A percentile compares a stretch with the other conserved stretches of the same genome.
Evolutionary conservation across 92 coral and sea anemone species (phyloP).

Genomic region (Siderastrea siderea): DNA sequence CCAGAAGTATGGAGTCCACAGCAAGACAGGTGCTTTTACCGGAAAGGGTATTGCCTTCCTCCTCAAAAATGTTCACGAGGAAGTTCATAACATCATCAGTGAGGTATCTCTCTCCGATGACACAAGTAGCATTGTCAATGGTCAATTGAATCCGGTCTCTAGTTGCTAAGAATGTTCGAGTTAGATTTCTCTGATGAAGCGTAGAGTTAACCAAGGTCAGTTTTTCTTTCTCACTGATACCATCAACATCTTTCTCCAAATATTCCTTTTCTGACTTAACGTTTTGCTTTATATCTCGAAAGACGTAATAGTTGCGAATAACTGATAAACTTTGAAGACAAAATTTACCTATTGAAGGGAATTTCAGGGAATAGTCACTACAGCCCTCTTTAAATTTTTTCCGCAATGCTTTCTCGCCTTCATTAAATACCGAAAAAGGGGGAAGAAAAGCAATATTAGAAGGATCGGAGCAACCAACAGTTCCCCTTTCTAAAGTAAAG

Average conservation of each 20-base stretch:
- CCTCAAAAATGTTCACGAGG: constrained; percentile 36
- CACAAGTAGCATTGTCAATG: constrained; percentile 36
- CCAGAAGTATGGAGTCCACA: constrained; percentile 21
- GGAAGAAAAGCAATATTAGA: constrained; percentile 25
- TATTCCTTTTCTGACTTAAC: constrained; percentile 21
- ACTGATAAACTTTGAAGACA: constrained; percentile 13
- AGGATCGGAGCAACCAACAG: constrained; percentile 34
- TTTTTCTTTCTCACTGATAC: constrained; percentile 30
- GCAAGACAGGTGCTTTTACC: constrained; percentile 26
- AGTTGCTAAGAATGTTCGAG: constrained; percentile 9
- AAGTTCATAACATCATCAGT: constrained; percentile 20
- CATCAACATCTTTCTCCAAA: constrained; percentile 26
- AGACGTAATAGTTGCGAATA: constrained; percentile 28
- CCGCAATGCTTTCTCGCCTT: constrained; percentile 28
- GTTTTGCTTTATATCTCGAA: constrained; percentile 28
- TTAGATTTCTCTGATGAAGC: constrained; percentile 9
- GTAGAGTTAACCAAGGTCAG: not conserved
- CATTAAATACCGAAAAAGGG: constrained; percentile 29
- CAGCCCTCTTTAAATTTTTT: not conserved
- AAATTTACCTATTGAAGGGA: constrained; percentile 37
- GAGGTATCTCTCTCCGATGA: constrained; percentile 32
- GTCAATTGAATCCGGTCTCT: constrained; percentile 49
- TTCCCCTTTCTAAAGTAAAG: constrained; percentile 21
- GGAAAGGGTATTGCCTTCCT: constrained; percentile 24
- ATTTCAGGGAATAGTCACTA: constrained; percentile 7